Evolutionary conservation across 2,888 invertebrate species (phyloP), one percentile per base, ranked within the genome.

Genomic region (Chrysodeixis includens): DNA sequence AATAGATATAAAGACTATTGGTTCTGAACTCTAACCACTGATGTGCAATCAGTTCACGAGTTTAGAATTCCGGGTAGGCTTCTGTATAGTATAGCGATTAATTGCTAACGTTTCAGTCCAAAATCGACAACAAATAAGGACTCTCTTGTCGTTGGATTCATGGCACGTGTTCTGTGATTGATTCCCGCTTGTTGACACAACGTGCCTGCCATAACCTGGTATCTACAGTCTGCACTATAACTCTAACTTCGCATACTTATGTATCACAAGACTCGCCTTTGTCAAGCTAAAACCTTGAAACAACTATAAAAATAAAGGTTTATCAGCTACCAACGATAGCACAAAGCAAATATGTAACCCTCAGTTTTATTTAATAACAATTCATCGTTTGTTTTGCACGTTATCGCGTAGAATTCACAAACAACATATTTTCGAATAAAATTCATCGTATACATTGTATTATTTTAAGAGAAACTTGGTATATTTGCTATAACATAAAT

Each of bases 401-500:
- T 18, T 54, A 54, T 55, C 32, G 20, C 20, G 18, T 20, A 14
- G n/a, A 54, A n/a, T 40, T 22, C 20, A 18, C 22, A 35, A 56
- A 56, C 44, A 56, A 56, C 44, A 44, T 49, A 49, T 56, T 35
- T 22, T 56, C 14, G 8, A 14, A 22, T n/a, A 35, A 22, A 40
- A 22, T 32, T 54, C 16, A 35, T 35, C 22, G 20, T 26, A 40
- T 16, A 8, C 4, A 56, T 40, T 4, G 20, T 26, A 44, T 56
- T 44, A 40, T 7, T 22, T 10, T 18, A 5, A 49, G 46, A 26
- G 26, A 14, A 16, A 35, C 9, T 35, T 14, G 26, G 10, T 44
- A 26, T 56, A 56, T 56, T 35, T 40, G 51, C 52, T 8, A 71
- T 49, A 30, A 40, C 54, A 59, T 8, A 30, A 54, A 51, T 51